Base-by-base conservation (phyloP, 2,797 vertebrate genomes). In the Australoheros facetus region DNA sequence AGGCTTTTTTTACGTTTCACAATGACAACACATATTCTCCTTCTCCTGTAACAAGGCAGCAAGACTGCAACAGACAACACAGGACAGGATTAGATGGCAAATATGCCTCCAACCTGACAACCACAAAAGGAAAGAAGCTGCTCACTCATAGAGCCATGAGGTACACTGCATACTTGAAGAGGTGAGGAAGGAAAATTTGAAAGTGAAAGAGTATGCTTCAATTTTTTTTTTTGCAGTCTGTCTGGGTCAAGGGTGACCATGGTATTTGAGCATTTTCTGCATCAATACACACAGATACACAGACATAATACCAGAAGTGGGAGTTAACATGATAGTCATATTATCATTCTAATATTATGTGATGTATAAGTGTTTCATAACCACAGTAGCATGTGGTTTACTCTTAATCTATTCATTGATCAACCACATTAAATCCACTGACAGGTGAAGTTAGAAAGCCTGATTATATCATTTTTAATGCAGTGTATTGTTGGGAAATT, bases 31-130 rank as follows among this genome's bases (percentile, higher is more conserved):
- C 55, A 7, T 58, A 79, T 60, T 84, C 76, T 80, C 71, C 53
- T 32, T 66, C 59, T 60, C 45, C 73, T 51, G 80, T 92, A 88
- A 91, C 90, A 86, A 92, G 88, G 85, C 79, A 45, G 81, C 82
- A 34, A 58, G 77, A 60, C 75, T 82, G 54, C 60, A 73, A 78
- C 16, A 78, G 74, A 88, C 84, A 78, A 91, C 85, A 75, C 51
- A 76, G 87, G 84, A 87, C 37, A 54, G 78, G 81, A 93, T 90
- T 88, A 91, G 76, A 84, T 70, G 77, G 64, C 30, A 77, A 85
- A 86, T 85, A 69, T 73, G 76, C 71, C 42, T 86, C 60, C 42
- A 72, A 84, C 77, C 78, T 80, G 77, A 85, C 79, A 89, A 73
- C 79, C 74, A 53, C 30, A 69, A 72, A 81, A 28, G 60, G 53